Evolutionary conservation across 2,888 invertebrate species (phyloP), one percentile per base, ranked within the genome.

Genomic region (Lagria hirta): DNA sequence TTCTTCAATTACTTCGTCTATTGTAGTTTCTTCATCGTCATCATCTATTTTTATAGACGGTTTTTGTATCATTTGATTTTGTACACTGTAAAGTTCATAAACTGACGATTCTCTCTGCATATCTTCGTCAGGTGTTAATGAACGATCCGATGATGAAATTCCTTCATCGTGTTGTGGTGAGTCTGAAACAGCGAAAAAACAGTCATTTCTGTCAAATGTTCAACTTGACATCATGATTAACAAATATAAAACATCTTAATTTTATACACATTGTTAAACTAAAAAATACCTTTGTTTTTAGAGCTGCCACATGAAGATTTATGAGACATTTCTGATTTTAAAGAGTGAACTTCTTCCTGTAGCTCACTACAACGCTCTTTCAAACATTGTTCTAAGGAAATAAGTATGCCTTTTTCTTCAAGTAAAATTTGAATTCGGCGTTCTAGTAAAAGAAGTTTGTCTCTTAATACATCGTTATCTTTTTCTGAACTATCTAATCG

Each of bases 1-100:
- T 66, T 90, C 89, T 68, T 88, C 88, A 61, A 91, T 89, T 1
- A 89, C 90, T 70, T 89, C 89, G 58, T 90, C 89, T 48, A 91
- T 89, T 2, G 89, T 89, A 0, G 88, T 86, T 70, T 88, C 86
- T 41, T 84, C 84, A 52, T 83, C 83, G 26, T 82, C 81, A n/a
- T 58, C 57, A 3, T 55, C 40, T 14, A 21, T 42, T 49, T 43
- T 51, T n/a, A n/a, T n/a, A 43, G 49, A 56, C n/a, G 3, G 74
- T 75, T 34, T 42, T 36, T 55, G 57, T 61, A 72, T 77, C 1
- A 76, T 79, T 71, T 79, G 40, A 7, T 47, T 78, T 61, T 80
- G 77, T 2, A 76, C 74, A 47, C 75, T 78, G 57, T 78, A 81
- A 28, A 81, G 74, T 68, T 82, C 80, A 58, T 81, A 82, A 1